Percentiles rank a stretch among this genome's conserved stretches.
These are phyloP conservation scores for Gymnopithys bicolor DNA, from an alignment of 2,797 vertebrate species.

Conservation along the genomic window DNA sequence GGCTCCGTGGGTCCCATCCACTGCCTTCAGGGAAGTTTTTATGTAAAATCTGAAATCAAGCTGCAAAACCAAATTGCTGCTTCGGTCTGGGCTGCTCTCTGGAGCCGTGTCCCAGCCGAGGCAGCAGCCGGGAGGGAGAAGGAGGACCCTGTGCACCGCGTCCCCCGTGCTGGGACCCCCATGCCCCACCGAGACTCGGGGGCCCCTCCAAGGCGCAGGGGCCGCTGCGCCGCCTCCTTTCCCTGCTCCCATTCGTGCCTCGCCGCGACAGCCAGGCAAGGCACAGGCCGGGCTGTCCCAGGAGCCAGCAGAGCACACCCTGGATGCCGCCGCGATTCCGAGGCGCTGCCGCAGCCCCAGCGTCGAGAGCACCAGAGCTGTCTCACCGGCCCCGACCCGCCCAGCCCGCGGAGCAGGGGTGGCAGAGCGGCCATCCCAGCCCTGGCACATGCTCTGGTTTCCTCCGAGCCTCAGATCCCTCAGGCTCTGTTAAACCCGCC, in stretches of 20 bases:
- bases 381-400: background rate
- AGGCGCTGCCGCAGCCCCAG: background rate
- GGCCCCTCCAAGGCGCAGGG: background rate
- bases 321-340: background rate
- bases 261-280: background rate
- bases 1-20: rapidly evolving
- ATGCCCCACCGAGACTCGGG: rapidly evolving
- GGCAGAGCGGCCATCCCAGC: background rate
- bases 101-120: background rate
- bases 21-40: background rate
- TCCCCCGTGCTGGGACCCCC: background rate
- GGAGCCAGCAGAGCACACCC: background rate
- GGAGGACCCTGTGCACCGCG: background rate
- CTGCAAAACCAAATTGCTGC: background rate
- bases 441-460: background rate
- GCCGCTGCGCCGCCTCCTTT: background rate
- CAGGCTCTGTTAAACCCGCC: background rate
- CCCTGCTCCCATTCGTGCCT: background rate
- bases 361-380: background rate
- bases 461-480: background rate
- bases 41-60: background rate
- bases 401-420: rapidly evolving
- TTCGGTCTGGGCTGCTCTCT: background rate
- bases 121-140: rapidly evolving
- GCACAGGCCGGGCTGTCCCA: background rate